Evolutionary conservation across 2,888 invertebrate species (phyloP).

Genomic region (Lampropteryx suffumata): DNA sequence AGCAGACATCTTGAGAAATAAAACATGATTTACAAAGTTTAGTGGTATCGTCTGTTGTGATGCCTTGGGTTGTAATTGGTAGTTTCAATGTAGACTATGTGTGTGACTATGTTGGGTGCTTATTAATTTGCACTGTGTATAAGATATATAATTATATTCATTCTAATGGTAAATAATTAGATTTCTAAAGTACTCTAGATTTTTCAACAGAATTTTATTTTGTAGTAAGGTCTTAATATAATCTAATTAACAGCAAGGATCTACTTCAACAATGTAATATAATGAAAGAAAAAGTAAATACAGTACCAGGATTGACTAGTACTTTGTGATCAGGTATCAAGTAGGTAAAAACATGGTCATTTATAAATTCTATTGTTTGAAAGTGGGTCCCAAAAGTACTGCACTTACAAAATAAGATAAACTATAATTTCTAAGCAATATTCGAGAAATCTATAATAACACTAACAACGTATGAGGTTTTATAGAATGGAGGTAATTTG

Average conservation of each 20-base stretch:
- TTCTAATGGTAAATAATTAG: neutral
- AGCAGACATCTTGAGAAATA: no score
- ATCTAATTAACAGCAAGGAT: constrained; percentile 1
- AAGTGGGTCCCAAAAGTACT: constrained; percentile 45
- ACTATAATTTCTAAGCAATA: constrained; percentile 39
- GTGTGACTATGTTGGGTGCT: no score
- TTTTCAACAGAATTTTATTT: constrained; percentile 8
- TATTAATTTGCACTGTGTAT: no score
- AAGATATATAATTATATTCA: neutral
- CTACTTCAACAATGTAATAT: constrained; percentile 46
- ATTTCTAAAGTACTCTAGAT: neutral
- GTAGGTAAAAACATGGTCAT: constrained; percentile 23
- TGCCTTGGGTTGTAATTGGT: no score
- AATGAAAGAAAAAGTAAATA: constrained; percentile 39
- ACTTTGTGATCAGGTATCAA: constrained; percentile 35
- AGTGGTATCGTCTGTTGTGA: no score
- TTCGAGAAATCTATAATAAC: constrained; percentile 49
- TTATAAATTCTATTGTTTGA: constrained; percentile 23
- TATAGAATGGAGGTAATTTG: constrained; percentile 36
- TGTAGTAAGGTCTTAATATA: constrained; percentile 9
- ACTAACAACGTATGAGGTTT: constrained; percentile 36
- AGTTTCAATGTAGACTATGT: no score
- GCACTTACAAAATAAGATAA: constrained; percentile 46
- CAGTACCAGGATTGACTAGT: constrained; percentile 57
- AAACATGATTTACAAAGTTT: no score